These are phyloP conservation scores for Selenia dentaria DNA, from an alignment of 2,888 invertebrate genomes.

Conservation along the genomic window DNA sequence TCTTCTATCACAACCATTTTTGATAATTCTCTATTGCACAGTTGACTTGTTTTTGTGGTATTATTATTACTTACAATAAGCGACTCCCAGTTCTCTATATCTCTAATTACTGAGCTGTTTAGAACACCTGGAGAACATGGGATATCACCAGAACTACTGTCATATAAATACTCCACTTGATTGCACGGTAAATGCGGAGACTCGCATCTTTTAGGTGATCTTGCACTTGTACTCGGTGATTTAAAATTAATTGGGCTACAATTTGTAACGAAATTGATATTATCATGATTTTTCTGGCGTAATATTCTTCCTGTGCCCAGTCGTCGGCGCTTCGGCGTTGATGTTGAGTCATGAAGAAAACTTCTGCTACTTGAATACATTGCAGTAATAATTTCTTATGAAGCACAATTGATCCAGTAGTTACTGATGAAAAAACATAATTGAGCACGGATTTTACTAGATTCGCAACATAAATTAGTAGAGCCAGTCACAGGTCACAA, in stretches of 20 bases:
- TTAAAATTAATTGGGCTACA: conserved; percentile 48
- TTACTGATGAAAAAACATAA: too few relatives aligned
- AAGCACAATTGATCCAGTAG: not conserved
- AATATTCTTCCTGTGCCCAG: conserved; percentile 55
- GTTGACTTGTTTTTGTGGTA: conserved; percentile 29
- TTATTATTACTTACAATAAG: conserved; percentile 46
- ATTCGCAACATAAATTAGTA: too few relatives aligned
- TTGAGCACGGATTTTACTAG: too few relatives aligned
- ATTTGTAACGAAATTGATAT: conserved; percentile 29
- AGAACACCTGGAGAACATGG: conserved; percentile 57
- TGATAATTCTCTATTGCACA: conserved; percentile 24
- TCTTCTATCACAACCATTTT: conserved; percentile 36
- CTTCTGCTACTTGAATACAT: conserved; percentile 43
- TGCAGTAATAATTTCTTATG: conserved; percentile 1
- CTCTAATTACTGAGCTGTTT: conserved; percentile 42
- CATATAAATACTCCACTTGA: conserved; percentile 69
- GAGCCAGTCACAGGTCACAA: too few relatives aligned
- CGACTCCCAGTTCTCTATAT: conserved; percentile 53
- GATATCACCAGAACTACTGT: conserved; percentile 53
- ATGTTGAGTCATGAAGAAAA: conserved; percentile 43
- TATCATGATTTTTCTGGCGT: conserved; percentile 34
- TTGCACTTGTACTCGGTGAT: conserved; percentile 25
- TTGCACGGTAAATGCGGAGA: conserved; percentile 74
- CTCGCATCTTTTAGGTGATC: conserved; percentile 47
- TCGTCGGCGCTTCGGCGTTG: conserved; percentile 70